Evolutionary conservation across 2,888 invertebrate genomes (phyloP).

Genomic region (Lasioglossum malachurum): DNA sequence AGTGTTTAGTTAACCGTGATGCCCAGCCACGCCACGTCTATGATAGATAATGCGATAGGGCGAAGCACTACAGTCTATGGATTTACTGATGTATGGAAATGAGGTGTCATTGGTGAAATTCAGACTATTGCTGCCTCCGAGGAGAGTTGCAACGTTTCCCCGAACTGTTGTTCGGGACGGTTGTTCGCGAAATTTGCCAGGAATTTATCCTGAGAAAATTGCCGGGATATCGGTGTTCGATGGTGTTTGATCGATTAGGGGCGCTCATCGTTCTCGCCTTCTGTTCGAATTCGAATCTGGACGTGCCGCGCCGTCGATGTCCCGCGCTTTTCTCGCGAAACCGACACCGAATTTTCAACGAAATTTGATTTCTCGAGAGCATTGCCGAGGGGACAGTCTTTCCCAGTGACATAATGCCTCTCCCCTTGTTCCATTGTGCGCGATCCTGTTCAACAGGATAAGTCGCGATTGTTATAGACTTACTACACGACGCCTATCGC

Average conservation of each 20-base stretch:
- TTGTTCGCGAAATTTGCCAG: constrained; percentile 14
- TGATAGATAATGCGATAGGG: constrained; percentile 9
- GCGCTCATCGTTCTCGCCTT: neutral
- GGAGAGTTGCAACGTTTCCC: neutral
- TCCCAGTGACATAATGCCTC: neutral
- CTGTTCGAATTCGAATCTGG: neutral
- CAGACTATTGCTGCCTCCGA: constrained; percentile 3
- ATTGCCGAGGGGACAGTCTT: neutral
- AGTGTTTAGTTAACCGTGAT: constrained; percentile 6
- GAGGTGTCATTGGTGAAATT: constrained; percentile 24
- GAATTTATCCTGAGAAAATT: constrained; percentile 13
- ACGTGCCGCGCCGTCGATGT: neutral
- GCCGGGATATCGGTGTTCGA: neutral
- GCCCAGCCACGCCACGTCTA: neutral
- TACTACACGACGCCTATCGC: constrained; percentile 8
- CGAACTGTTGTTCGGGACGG: neutral
- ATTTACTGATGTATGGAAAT: constrained; percentile 25
- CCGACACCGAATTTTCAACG: neutral
- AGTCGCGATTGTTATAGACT: constrained; percentile 7
- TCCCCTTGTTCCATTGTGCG: neutral
- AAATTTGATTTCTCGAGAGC: neutral
- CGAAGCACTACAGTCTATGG: neutral
- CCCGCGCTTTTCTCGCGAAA: neutral
- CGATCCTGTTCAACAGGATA: constrained; percentile 7
- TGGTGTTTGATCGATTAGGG: neutral